Conservation (phyloP, 2,113 vertebrate species). For the Xiphophorus hellerii region DNA sequence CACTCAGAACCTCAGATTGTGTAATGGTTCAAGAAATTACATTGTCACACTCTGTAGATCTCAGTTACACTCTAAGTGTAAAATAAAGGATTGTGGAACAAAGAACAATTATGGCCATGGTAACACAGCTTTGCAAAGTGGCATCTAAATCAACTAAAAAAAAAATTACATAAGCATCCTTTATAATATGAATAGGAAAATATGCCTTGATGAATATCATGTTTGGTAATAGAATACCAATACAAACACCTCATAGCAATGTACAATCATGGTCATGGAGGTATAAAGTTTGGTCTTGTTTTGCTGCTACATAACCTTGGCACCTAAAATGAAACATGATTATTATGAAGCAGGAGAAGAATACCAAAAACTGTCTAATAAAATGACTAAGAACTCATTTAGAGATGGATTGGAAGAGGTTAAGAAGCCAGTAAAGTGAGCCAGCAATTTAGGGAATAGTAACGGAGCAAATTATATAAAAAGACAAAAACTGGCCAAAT, state of each 20-base stretch:
- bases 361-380: neutral
- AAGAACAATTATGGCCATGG: neutral
- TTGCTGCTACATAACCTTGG: neutral
- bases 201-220: neutral
- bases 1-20: too few species aligned
- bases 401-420: neutral
- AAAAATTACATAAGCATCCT: too few species aligned
- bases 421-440: neutral
- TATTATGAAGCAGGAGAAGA: neutral
- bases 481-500: neutral
- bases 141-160: too few species aligned
- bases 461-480: neutral
- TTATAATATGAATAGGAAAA: too few species aligned
- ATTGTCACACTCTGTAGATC: neutral
- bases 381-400: neutral
- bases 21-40: neutral
- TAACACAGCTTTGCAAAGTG: neutral
- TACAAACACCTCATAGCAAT: neutral
- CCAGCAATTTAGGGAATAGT: neutral
- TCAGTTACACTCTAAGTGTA: neutral
- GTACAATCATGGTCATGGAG: neutral
- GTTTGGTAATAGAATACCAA: neutral
- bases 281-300: neutral
- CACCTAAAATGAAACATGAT: neutral
- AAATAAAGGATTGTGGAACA: neutral